A percentile compares a stretch with the other conserved stretches of the same genome.
Evolutionary conservation across 2,113 vertebrate species (phyloP).

Genomic region (Herpailurus yagouaroundi): DNA sequence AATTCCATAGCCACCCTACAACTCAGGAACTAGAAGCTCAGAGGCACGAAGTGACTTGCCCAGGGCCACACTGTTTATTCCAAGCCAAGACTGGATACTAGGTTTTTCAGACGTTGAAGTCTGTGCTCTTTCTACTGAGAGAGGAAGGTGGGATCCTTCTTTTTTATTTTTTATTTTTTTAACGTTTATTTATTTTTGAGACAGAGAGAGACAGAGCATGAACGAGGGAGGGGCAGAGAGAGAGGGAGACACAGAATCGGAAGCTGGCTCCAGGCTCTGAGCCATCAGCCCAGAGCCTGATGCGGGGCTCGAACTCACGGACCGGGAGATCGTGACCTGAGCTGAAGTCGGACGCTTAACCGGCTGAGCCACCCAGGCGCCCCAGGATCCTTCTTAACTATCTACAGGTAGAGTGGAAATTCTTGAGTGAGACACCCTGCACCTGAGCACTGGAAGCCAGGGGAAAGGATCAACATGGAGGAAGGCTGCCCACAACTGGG

Average conservation of each 20-base stretch:
- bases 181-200: no score
- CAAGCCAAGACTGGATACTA: neutral
- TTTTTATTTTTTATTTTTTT: no score
- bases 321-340: no score
- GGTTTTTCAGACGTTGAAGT: neutral
- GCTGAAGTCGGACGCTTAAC: no score
- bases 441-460: neutral
- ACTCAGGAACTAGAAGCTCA: neutral
- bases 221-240: no score
- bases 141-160: neutral
- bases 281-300: no score
- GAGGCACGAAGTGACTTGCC: neutral
- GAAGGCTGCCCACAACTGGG: neutral
- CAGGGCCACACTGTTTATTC: neutral
- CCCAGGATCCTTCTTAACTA: neutral
- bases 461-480: neutral
- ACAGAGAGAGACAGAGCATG: no score
- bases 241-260: no score
- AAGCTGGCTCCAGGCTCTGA: no score
- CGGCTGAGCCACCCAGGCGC: no score
- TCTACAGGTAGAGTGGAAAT: neutral
- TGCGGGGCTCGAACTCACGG: fast-evolving
- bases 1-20: neutral
- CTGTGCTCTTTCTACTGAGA: neutral
- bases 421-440: neutral